phyloP scores from a whole-genome alignment of 64 coral and sea anemone genomes.

The Montipora sp. region DNA sequence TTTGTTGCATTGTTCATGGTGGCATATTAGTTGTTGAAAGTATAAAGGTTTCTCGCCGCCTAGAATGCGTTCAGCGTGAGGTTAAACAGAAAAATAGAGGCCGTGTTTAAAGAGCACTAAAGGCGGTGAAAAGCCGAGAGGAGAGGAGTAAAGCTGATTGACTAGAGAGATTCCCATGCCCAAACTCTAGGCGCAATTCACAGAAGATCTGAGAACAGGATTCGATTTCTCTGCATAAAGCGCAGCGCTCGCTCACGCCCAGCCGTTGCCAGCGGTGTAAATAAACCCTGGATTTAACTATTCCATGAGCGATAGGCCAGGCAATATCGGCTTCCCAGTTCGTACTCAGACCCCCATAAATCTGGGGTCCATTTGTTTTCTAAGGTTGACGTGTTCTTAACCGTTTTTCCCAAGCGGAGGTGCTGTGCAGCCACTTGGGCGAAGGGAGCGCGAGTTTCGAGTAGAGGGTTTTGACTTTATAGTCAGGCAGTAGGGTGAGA shows the following conservation, averaged over 20 bases:
- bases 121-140: too few relatives aligned
- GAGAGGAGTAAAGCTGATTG: neutral
- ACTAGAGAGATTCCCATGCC: neutral
- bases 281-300: neutral
- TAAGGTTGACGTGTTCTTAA: neutral
- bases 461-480: too few relatives aligned
- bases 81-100: too few relatives aligned
- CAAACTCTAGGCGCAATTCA: neutral
- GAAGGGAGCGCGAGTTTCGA: too few relatives aligned
- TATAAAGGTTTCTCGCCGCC: too few relatives aligned
- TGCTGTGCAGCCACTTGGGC: neutral
- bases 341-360: slow-evolving; percentile 14
- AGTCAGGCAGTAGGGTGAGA: too few relatives aligned
- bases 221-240: neutral
- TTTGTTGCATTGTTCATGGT: too few relatives aligned
- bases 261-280: neutral
- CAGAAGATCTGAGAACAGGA: neutral
- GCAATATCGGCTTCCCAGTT: slow-evolving; percentile 3
- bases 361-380: neutral
- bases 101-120: too few relatives aligned
- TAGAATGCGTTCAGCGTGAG: too few relatives aligned
- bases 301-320: neutral
- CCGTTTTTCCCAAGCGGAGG: neutral
- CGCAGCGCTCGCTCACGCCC: neutral
- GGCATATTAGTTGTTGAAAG: too few relatives aligned